phyloP scores from a whole-genome alignment of 2,888 invertebrate species.

The Eristalis tenax region DNA sequence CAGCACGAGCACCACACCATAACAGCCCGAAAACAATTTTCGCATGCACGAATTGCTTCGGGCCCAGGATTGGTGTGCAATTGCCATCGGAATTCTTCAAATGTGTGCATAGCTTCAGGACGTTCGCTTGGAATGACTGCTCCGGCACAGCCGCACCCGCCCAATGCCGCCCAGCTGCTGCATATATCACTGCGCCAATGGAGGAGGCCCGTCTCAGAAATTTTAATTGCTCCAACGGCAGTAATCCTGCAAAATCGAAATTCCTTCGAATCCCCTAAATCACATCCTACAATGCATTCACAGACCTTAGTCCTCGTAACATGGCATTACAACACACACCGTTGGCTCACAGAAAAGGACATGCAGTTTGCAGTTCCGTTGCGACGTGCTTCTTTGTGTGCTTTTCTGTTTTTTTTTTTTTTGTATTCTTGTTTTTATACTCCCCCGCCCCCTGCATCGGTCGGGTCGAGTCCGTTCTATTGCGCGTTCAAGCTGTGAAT shows the following conservation, averaged over 20 bases:
- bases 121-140: slow-evolving; percentile 25
- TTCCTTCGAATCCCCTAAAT: slow-evolving; percentile 70
- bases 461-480: neutral
- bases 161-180: slow-evolving; percentile 19
- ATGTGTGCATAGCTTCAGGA: slow-evolving; percentile 43
- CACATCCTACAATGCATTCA: slow-evolving; percentile 58
- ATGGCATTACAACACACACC: slow-evolving; percentile 53
- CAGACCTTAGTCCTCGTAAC: slow-evolving; percentile 44
- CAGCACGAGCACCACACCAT: neutral
- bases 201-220: slow-evolving; percentile 62
- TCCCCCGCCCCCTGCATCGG: neutral
- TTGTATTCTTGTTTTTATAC: neutral
- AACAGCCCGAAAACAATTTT: slow-evolving; percentile 64
- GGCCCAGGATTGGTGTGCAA: slow-evolving; percentile 39
- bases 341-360: slow-evolving; percentile 36
- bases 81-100: slow-evolving; percentile 63
- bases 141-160: slow-evolving; percentile 27
- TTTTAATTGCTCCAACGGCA: slow-evolving; percentile 69
- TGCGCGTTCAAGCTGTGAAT: neutral
- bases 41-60: slow-evolving; percentile 64
- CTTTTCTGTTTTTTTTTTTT: neutral
- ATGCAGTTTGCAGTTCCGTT: slow-evolving; percentile 22
- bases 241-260: slow-evolving; percentile 70
- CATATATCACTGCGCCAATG: slow-evolving; percentile 64
- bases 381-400: neutral